Percentiles rank a stretch among this genome's conserved stretches.
These are phyloP conservation scores for Tenualosa ilisha DNA, from an alignment of 2,797 vertebrate species.

Conservation along the genomic window DNA sequence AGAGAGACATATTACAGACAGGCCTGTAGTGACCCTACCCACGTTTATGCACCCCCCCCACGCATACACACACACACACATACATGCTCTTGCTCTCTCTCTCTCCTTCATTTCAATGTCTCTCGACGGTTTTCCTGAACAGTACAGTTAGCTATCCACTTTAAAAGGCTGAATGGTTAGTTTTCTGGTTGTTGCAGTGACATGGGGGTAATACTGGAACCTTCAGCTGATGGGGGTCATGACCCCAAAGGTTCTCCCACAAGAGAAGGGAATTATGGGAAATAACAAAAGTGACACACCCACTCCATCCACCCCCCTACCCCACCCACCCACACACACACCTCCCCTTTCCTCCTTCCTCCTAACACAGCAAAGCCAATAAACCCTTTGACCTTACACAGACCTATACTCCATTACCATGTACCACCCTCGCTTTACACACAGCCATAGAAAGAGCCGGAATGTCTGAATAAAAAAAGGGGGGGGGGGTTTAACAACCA, in stretches of 20 bases:
- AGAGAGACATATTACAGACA: background rate
- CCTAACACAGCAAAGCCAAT: slow-evolving; percentile 10
- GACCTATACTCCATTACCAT: background rate
- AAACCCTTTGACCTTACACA: background rate
- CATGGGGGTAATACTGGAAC: slow-evolving; percentile 23
- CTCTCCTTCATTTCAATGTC: background rate
- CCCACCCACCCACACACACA: background rate
- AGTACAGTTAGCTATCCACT: background rate
- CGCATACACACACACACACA: too few species aligned
- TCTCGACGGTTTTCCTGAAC: background rate
- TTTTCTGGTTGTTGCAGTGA: background rate
- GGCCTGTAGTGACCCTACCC: background rate
- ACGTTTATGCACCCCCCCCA: background rate
- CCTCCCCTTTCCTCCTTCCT: background rate
- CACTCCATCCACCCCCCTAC: background rate
- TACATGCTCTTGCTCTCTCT: slow-evolving; percentile 43
- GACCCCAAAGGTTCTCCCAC: background rate
- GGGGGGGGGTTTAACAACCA: background rate
- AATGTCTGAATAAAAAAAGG: background rate
- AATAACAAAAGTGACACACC: background rate
- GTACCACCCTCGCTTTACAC: background rate
- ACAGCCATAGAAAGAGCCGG: background rate
- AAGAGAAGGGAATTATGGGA: background rate
- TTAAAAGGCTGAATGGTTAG: background rate
- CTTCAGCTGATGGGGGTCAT: background rate